Evolutionary conservation across 2,113 vertebrate species (phyloP).

Genomic region (Hemiprocne comata): DNA sequence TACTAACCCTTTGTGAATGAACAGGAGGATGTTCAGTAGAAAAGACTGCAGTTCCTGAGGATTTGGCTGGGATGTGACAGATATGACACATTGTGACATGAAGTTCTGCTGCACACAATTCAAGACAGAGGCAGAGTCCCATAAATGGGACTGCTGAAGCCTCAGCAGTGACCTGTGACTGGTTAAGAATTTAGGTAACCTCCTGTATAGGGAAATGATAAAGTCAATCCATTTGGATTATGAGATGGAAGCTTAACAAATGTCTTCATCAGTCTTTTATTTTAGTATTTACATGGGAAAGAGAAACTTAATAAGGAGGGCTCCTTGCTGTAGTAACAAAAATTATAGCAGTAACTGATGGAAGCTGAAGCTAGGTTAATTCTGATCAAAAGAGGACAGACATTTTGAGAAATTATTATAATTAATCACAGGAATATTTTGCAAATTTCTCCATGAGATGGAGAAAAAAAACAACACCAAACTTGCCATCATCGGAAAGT

Average conservation of each 20-base stretch:
- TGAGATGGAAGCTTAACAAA: neutral
- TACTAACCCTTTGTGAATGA: neutral
- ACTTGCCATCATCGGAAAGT: neutral
- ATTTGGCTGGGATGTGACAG: neutral
- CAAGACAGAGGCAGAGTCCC: neutral
- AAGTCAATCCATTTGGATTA: neutral
- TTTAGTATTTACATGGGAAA: neutral
- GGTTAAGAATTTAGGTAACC: neutral
- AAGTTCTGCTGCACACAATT: neutral
- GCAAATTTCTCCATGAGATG: neutral
- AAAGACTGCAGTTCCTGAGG: neutral
- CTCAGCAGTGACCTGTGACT: neutral
- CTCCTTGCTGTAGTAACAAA: neutral
- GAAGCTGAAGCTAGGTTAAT: neutral
- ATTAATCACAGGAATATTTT: neutral
- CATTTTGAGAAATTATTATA: neutral
- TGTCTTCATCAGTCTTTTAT: neutral
- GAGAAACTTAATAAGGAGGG: neutral
- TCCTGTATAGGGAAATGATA: neutral
- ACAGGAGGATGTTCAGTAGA: neutral
- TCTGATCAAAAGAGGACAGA: neutral
- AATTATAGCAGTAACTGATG: neutral
- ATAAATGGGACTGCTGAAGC: neutral
- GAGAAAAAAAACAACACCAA: too few relatives aligned
- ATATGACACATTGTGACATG: rapidly evolving